Evolutionary conservation across 2,113 vertebrate species (phyloP), one percentile per base, ranked within the genome.

Genomic region (Elaphurus davidianus): DNA sequence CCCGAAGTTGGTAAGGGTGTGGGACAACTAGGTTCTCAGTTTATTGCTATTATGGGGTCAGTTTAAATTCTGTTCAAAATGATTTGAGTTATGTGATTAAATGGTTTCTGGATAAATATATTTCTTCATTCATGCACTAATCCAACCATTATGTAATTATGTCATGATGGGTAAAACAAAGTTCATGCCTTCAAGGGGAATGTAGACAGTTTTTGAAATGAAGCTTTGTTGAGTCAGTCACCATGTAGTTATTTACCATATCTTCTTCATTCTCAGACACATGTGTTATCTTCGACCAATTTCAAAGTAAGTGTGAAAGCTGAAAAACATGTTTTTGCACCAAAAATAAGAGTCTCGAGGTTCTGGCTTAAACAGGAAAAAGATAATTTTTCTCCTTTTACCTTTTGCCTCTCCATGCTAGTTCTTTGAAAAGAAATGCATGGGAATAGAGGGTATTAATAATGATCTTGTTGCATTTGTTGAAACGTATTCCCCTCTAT

Each of bases 371-470:
- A 25, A 87, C 16, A 57, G 76, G 27, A 84, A 78, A 87, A 47
- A 79, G 55, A 40, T 45, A 27, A 84, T 86, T 90, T 93, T 87
- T 64, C 89, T 60, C 71, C 1, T 74, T 28, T 78, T 76, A 59
- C 10, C 40, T 74, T 95, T 97, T 84, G 4, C 62, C 17, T 92
- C 33, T 11, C 30, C 45, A 28, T 90, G 95, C 71, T 64, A 84
- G 17, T 74, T 87, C n/a, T 92, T 91, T 90, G 57, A 79, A 79
- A 95, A 90, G 67, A 96, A 95, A 60, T 86, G 28, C 23, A 25
- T 30, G 7, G 25, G 15, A 67, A 71, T 59, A 3, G 7, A 1
- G 47, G 11, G 14, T n/a, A 21, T 95, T 94, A 90, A 64, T 84
- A 88, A 92, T 74, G 25, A 84, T 81, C 59, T 78, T 1, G 3